Evolutionary conservation across 1,140 invertebrate species (phyloP), one percentile per base, ranked within the genome.

Genomic region (Philaenus spumarius): DNA sequence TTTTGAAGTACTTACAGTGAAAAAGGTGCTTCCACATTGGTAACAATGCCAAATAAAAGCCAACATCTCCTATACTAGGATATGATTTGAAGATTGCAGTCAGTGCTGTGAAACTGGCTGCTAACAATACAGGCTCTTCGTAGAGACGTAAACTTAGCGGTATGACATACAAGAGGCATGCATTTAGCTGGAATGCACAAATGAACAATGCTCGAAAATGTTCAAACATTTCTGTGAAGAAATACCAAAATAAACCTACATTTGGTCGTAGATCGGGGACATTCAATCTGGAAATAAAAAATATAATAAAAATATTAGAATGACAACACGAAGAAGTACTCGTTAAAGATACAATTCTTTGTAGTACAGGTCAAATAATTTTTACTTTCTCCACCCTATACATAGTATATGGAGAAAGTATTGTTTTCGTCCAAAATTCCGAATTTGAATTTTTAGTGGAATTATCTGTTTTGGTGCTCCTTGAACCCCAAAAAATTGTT

Each of bases 161-260:
- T 20, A 96, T 75, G 22, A 96, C 80, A 74, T 98, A 98, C 22
- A 90, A 69, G 12, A 97, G 80, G 47, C 95, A 82, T 1, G 90
- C 89, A 77, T 99, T 98, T 54, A 99, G 86, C 80, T 99, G 96
- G 71, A 98, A 98, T 59, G 93, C 90, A 68, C 86, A 95, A 1
- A 98, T 84, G 76, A 99, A 99, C 62, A 99, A 83, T 56, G 86
- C 78, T 50, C 93, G 82, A 68, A 99, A 99, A 73, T 99, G 96
- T 67, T 99, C 95, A 80, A 99, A 99, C 92, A 99, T 97, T 78
- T 99, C 96, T 0, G 94, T 97, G 69, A 99, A 99, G 72, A 99
- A 99, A 72, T 99, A 99, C 97, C 97, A 99, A 72, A 97, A 99
- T 0, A 99, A 75, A 2, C 97, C 97, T 67, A 97, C 91, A 70